phyloP scores from a whole-genome alignment of 2,113 vertebrate species.

The Sclerurus mexicanus region DNA sequence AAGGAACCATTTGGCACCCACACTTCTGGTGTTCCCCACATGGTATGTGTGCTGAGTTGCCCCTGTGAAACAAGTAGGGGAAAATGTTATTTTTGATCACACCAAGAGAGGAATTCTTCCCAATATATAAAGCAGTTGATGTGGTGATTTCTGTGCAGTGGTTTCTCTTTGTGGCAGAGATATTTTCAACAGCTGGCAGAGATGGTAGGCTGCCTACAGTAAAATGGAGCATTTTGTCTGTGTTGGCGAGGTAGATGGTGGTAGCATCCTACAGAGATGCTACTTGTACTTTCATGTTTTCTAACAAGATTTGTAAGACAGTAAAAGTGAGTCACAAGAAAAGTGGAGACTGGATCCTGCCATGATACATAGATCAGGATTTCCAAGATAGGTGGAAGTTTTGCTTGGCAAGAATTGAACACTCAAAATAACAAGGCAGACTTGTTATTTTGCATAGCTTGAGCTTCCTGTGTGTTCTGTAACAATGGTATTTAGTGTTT shows the following conservation, averaged over 20 bases:
- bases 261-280: background rate
- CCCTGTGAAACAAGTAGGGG: background rate
- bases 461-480: fast-evolving
- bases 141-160: background rate
- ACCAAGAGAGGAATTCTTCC: background rate
- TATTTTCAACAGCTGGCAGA: background rate
- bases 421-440: background rate
- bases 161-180: background rate
- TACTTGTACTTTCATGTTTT: background rate
- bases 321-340: fast-evolving
- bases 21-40: fast-evolving
- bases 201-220: background rate
- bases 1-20: background rate
- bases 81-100: background rate
- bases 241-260: background rate
- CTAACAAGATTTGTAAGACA: background rate
- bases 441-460: background rate
- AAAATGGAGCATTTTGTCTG: background rate
- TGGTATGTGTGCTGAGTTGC: background rate
- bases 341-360: background rate
- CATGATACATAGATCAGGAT: background rate
- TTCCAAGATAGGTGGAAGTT: background rate
- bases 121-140: background rate
- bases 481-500: background rate
- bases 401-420: background rate